Percentiles rank a stretch among this genome's conserved stretches.
These are phyloP conservation scores for Hestina assimilis DNA, from an alignment of 1,140 invertebrate genomes.

Conservation along the genomic window DNA sequence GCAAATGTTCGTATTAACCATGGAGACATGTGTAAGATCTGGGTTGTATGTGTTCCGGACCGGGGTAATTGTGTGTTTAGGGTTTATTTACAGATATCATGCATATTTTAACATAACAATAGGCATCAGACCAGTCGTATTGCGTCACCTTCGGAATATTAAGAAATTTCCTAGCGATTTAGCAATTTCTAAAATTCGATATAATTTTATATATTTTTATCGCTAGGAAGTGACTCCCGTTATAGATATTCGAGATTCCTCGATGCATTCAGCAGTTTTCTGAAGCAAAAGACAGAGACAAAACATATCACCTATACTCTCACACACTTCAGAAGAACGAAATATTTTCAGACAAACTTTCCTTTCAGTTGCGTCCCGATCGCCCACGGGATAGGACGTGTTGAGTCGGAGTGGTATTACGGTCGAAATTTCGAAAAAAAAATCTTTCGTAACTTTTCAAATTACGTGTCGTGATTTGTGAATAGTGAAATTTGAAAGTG, in stretches of 20 bases:
- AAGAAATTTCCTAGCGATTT: too few relatives aligned
- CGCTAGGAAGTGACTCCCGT: neutral
- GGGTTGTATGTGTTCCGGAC: too few relatives aligned
- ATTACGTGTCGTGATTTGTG: slow-evolving; percentile 10
- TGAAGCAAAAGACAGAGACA: slow-evolving; percentile 6
- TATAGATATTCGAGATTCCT: slow-evolving; percentile 11
- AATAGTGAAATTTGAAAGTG: slow-evolving; percentile 13
- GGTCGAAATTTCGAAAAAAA: neutral
- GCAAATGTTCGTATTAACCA: too few relatives aligned
- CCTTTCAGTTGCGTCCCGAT: slow-evolving; percentile 20
- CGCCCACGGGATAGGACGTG: slow-evolving; percentile 14
- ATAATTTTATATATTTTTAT: neutral
- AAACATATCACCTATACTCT: neutral
- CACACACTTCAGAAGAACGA: slow-evolving; percentile 14
- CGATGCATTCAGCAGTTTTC: slow-evolving; percentile 1
- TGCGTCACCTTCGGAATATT: too few relatives aligned
- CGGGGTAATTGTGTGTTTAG: too few relatives aligned
- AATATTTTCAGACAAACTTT: slow-evolving; percentile 22
- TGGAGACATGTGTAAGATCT: too few relatives aligned
- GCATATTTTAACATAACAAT: too few relatives aligned
- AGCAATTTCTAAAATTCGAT: neutral
- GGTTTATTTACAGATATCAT: too few relatives aligned
- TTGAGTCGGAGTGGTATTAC: neutral
- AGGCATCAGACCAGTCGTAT: too few relatives aligned
- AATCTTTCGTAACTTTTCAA: slow-evolving; percentile 12